These are phyloP conservation scores for Sakesphorus luctuosus DNA, from an alignment of 2,113 vertebrate species.

Conservation along the genomic window DNA sequence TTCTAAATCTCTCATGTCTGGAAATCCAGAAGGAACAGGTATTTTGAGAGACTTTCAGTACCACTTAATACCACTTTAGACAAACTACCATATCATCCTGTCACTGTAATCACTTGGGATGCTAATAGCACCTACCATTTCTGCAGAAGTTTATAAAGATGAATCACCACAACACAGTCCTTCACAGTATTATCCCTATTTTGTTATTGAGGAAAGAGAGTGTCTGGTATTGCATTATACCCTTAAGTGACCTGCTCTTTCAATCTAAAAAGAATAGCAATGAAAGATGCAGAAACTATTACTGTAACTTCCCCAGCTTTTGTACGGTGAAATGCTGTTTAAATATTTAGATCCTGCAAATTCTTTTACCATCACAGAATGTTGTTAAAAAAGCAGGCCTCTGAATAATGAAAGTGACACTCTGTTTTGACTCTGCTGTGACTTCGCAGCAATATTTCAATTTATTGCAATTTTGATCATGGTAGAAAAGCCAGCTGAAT, in stretches of 20 bases:
- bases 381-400: background rate
- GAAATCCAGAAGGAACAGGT: background rate
- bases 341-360: slow-evolving; percentile 27
- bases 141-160: slow-evolving; percentile 14
- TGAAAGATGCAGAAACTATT: background rate
- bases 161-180: background rate
- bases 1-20: slow-evolving; percentile 7
- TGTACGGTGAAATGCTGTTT: slow-evolving; percentile 17
- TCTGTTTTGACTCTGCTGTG: background rate
- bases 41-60: slow-evolving; percentile 19
- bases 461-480: slow-evolving; percentile 22
- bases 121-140: slow-evolving; percentile 8
- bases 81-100: slow-evolving; percentile 34
- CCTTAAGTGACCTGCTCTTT: background rate
- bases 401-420: background rate
- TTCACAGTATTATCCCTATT: background rate
- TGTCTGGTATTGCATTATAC: background rate
- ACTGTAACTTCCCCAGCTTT: background rate
- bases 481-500: background rate
- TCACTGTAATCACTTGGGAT: slow-evolving; percentile 42
- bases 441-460: slow-evolving; percentile 5
- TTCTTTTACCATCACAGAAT: background rate
- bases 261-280: background rate
- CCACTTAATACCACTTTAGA: slow-evolving; percentile 43
- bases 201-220: background rate